These are phyloP conservation scores for Drosophila cracens DNA, from an alignment of 2,888 invertebrate genomes.

Conservation along the genomic window DNA sequence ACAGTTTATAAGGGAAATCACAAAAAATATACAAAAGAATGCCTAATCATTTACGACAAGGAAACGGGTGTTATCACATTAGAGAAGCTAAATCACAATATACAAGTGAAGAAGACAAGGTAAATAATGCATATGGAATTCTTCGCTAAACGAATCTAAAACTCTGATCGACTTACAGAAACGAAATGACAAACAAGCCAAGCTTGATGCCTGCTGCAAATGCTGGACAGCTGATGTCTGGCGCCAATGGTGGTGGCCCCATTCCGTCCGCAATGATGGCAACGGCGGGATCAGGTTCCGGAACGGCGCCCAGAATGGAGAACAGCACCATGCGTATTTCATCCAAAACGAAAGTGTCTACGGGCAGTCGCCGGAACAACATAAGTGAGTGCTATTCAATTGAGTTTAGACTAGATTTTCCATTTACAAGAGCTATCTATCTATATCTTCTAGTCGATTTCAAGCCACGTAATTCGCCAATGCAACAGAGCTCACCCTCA, in stretches of 20 bases:
- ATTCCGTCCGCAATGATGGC: constrained; percentile 19
- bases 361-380: constrained; percentile 86
- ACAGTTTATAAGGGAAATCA: constrained; percentile 98
- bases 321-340: constrained; percentile 87
- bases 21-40: constrained; percentile 94
- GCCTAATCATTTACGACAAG: constrained; percentile 96
- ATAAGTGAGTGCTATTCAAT: constrained; percentile 77
- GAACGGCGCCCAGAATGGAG: constrained; percentile 71
- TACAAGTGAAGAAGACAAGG: constrained; percentile 96
- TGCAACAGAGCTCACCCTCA: constrained; percentile 87
- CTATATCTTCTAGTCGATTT: constrained; percentile 82
- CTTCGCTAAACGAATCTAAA: neutral
- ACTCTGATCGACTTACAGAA: constrained; percentile 56
- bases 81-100: constrained; percentile 95
- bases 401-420: neutral
- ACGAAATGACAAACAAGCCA: constrained; percentile 83
- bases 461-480: constrained; percentile 87
- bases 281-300: constrained; percentile 19
- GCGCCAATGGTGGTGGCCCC: constrained; percentile 55
- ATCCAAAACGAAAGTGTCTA: constrained; percentile 87
- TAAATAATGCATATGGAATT: constrained; percentile 82
- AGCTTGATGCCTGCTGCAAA: constrained; percentile 66
- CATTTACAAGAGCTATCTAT: neutral
- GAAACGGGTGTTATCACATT: constrained; percentile 96
- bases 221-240: constrained; percentile 28